These are phyloP conservation scores for Psilopsiagon aymara DNA, from an alignment of 2,113 vertebrate genomes.

Conservation along the genomic window DNA sequence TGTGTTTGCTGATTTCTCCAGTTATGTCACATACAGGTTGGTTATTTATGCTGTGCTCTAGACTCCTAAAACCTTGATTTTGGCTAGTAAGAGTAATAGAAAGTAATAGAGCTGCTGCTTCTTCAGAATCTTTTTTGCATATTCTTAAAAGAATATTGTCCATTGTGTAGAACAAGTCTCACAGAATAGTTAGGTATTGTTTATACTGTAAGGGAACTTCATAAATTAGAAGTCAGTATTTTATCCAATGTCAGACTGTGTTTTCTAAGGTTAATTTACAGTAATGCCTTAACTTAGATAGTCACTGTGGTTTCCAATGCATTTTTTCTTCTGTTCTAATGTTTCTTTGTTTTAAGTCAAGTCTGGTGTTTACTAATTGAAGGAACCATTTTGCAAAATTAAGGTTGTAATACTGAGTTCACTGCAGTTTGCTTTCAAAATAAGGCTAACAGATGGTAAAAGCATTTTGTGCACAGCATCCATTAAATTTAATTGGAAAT, in stretches of 20 bases:
- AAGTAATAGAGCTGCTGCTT: neutral
- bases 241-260: neutral
- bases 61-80: neutral
- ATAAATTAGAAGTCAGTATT: neutral
- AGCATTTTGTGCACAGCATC: constrained; percentile 13
- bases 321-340: neutral
- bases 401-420: neutral
- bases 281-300: neutral
- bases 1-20: neutral
- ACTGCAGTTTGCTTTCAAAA: constrained; percentile 5
- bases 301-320: neutral
- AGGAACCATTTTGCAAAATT: neutral
- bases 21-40: neutral
- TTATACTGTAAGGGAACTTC: neutral
- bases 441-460: neutral
- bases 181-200: neutral
- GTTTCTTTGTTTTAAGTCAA: neutral
- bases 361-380: neutral
- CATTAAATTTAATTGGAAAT: constrained; percentile 23
- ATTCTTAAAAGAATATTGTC: neutral
- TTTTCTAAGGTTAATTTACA: neutral
- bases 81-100: neutral
- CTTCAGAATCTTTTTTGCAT: neutral
- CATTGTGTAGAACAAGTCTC: neutral
- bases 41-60: neutral